phyloP scores from a whole-genome alignment of 1,140 invertebrate genomes.

The Drosophila ananassae region DNA sequence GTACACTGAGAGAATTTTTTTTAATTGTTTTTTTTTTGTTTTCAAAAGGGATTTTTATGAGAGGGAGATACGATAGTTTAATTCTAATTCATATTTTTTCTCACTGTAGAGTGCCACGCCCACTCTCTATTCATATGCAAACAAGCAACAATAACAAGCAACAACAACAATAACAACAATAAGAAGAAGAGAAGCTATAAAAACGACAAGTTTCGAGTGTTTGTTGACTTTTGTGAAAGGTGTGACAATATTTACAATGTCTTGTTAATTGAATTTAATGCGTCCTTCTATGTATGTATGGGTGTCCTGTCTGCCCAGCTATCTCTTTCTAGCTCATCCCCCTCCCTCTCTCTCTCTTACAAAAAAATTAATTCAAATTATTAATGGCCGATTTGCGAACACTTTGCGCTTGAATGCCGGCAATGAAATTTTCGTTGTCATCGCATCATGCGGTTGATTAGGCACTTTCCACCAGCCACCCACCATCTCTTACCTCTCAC shows the following conservation, averaged over 20 bases:
- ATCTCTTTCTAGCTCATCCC: neutral
- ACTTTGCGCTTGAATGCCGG: conserved; percentile 30
- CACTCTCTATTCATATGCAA: conserved; percentile 23
- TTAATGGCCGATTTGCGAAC: conserved; percentile 58
- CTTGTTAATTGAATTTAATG: conserved; percentile 73
- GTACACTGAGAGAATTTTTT: neutral
- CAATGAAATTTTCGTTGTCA: conserved; percentile 33
- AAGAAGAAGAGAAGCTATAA: neutral
- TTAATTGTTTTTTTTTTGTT: neutral
- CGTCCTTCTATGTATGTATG: conserved; percentile 18
- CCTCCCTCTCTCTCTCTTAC: neutral
- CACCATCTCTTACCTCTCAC: neutral
- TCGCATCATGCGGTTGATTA: conserved; percentile 50
- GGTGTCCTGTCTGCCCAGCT: neutral
- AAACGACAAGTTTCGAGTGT: conserved; percentile 53
- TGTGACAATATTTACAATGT: conserved; percentile 73
- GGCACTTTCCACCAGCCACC: neutral
- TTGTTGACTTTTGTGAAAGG: conserved; percentile 68
- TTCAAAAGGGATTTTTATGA: no score
- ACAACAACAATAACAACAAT: neutral
- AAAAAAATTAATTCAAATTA: conserved; percentile 61
- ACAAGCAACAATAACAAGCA: conserved; percentile 10
- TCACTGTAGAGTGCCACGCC: neutral
- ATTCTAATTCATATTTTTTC: neutral
- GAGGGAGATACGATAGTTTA: no score